phyloP scores from a whole-genome alignment of 2,888 invertebrate species.

The Drosophila anomelani region DNA sequence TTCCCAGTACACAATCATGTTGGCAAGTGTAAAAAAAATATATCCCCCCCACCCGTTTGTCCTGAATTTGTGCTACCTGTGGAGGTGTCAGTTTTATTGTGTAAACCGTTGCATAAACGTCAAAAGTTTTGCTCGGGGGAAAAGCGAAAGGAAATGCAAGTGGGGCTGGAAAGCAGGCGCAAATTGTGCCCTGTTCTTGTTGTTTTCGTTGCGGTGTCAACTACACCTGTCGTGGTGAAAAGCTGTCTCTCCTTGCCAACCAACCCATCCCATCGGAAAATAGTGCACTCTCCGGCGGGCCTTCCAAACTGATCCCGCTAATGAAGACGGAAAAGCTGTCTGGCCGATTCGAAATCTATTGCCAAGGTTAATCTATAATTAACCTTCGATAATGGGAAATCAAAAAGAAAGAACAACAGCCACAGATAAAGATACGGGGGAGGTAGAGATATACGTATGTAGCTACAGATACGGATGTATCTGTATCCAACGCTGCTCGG shows the following conservation, averaged over 20 bases:
- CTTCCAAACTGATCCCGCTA: conserved; percentile 24
- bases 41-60: background rate
- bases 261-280: background rate
- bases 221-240: conserved; percentile 39
- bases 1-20: background rate
- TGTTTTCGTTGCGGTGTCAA: conserved; percentile 21
- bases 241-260: conserved; percentile 11
- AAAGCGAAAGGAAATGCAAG: conserved; percentile 8
- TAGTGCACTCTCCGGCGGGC: conserved; percentile 5
- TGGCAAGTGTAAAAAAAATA: background rate
- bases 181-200: conserved; percentile 23
- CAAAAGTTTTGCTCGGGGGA: conserved; percentile 22
- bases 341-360: conserved; percentile 29
- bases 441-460: conserved; percentile 5
- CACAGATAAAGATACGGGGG: background rate
- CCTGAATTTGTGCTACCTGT: conserved; percentile 31
- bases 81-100: conserved; percentile 39
- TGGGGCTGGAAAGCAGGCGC: background rate
- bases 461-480: conserved; percentile 18
- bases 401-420: background rate
- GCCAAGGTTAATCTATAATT: conserved; percentile 49
- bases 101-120: conserved; percentile 44
- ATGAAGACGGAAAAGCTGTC: conserved; percentile 33
- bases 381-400: conserved; percentile 36
- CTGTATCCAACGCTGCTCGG: conserved; percentile 2